Base-by-base conservation (phyloP, 1,140 invertebrate genomes). In the Macrocentrus cingulum region DNA sequence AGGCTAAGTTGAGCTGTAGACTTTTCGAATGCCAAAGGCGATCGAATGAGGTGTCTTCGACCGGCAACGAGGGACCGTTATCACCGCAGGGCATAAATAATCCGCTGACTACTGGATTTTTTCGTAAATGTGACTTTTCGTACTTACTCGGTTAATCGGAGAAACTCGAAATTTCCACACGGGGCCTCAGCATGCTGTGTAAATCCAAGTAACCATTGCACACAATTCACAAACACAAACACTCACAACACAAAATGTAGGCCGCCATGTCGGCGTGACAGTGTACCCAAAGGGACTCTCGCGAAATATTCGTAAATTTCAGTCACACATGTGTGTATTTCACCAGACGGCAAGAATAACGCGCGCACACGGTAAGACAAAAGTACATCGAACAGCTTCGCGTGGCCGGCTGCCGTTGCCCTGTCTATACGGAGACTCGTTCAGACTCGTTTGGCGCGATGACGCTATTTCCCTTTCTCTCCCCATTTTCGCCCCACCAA, bases 361-460 rank as follows among this genome's bases (percentile, higher is more conserved):
- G 19, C 49, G 22, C 13, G 13, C 18, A 19, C n/a, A 39, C 36
- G 20, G 36, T 13, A 50, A 11, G 45, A 20, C 41, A 36, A 48
- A 41, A 56, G 46, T 22, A 23, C 9, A 22, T 13, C 11, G 22
- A 55, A 44, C 42, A 44, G 39, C 52, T 55, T 55, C 39, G 52
- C 52, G 52, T 55, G 41, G 52, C 20, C 52, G 39, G 52, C 52
- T 45, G 52, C 41, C 41, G 52, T 55, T 51, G 16, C 46, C 56
- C 39, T 48, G 56, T 42, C 56, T 25, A 51, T n/a, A n/a, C n/a
- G n/a, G n/a, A n/a, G n/a, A n/a, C n/a, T n/a, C n/a, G n/a, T 50
- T 29, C 34, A 48, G 56, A 50, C 56, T 32, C 56, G 56, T 50
- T 56, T 57, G 55, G 55, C 48, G 56, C 48, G 48, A 59, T 49